Evolutionary conservation across 2,113 vertebrate species (phyloP).

Genomic region (Perognathus longimembris): DNA sequence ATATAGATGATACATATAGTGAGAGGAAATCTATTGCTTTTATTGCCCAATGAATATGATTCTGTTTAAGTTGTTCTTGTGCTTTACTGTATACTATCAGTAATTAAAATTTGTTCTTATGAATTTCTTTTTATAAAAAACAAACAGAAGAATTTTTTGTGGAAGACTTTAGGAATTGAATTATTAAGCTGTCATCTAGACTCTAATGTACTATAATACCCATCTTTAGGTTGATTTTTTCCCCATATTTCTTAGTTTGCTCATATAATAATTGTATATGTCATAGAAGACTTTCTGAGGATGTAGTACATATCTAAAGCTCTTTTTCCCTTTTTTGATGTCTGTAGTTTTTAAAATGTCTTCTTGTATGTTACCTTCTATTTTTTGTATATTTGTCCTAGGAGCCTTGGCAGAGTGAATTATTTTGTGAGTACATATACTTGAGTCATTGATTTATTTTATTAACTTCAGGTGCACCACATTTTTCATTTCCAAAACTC

Average conservation of each 20-base stretch:
- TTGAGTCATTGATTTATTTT: slow-evolving; percentile 47
- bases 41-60: slow-evolving; percentile 66
- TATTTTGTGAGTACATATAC: slow-evolving; percentile 31
- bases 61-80: slow-evolving; percentile 79
- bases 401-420: slow-evolving; percentile 26
- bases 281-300: slow-evolving; percentile 52
- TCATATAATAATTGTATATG: slow-evolving; percentile 51
- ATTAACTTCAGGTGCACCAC: slow-evolving; percentile 5
- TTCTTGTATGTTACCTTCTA: slow-evolving; percentile 43
- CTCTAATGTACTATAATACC: slow-evolving; percentile 42
- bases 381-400: slow-evolving; percentile 50
- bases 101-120: slow-evolving; percentile 76
- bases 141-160: slow-evolving; percentile 73
- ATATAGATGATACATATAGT: slow-evolving; percentile 62
- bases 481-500: slow-evolving; percentile 59
- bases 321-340: slow-evolving; percentile 35
- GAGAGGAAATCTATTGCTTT: slow-evolving; percentile 62
- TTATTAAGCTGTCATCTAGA: slow-evolving; percentile 81
- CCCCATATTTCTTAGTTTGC: slow-evolving; percentile 50
- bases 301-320: slow-evolving; percentile 51
- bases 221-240: slow-evolving; percentile 49
- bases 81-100: slow-evolving; percentile 74
- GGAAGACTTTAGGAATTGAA: slow-evolving; percentile 82
- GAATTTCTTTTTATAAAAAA: slow-evolving; percentile 33
- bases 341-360: slow-evolving; percentile 49